Evolutionary conservation across 2,888 invertebrate genomes (phyloP).

Genomic region (Phlogophora meticulosa): DNA sequence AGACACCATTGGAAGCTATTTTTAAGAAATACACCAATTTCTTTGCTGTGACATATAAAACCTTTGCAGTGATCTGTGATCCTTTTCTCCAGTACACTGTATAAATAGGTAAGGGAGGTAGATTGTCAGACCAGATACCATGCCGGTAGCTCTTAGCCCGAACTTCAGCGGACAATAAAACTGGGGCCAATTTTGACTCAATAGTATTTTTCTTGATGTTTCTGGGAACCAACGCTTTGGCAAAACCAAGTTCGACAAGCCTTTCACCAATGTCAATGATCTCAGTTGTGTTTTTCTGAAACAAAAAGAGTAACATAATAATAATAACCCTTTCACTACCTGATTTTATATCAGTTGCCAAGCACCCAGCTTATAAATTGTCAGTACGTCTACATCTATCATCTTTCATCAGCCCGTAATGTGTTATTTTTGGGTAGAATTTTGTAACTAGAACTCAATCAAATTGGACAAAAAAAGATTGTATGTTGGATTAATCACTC

Average conservation of each 20-base stretch:
- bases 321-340: too few species aligned
- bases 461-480: too few species aligned
- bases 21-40: slow-evolving; percentile 75
- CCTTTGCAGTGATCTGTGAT: slow-evolving; percentile 70
- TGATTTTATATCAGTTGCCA: too few species aligned
- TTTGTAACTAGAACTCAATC: too few species aligned
- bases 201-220: slow-evolving; percentile 81
- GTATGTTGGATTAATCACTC: too few species aligned
- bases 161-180: slow-evolving; percentile 83
- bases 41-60: slow-evolving; percentile 73
- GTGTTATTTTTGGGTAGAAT: too few species aligned
- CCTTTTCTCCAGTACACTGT: slow-evolving; percentile 84
- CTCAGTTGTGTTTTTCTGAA: slow-evolving; percentile 84
- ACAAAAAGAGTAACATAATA: slow-evolving; percentile 49
- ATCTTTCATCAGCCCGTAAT: too few species aligned
- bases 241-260: slow-evolving; percentile 88
- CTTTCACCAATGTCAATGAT: slow-evolving; percentile 86
- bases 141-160: slow-evolving; percentile 82
- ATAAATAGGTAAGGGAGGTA: slow-evolving; percentile 84
- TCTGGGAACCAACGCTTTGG: slow-evolving; percentile 81
- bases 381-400: too few species aligned
- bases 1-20: slow-evolving; percentile 77
- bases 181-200: slow-evolving; percentile 83
- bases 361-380: too few species aligned
- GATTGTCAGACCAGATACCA: slow-evolving; percentile 87